These are phyloP conservation scores for Melitaea cinxia DNA, from an alignment of 1,140 invertebrate species.

Conservation along the genomic window DNA sequence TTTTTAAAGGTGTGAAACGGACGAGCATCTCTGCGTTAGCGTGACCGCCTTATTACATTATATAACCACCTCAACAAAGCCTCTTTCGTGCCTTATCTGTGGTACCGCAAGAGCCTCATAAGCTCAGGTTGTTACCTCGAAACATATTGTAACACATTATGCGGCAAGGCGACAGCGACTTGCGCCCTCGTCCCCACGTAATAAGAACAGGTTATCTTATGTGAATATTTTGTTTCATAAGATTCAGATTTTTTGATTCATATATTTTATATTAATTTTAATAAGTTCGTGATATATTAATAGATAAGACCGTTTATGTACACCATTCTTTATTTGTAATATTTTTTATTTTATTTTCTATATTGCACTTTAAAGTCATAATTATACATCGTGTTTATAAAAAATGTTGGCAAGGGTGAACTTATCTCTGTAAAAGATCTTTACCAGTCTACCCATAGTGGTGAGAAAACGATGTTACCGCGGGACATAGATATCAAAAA, in stretches of 20 bases:
- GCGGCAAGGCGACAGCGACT: slow-evolving; percentile 38
- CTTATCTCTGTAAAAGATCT: too few species aligned
- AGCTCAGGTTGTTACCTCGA: slow-evolving; percentile 70
- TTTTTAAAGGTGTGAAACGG: slow-evolving; percentile 64
- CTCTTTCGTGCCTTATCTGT: slow-evolving; percentile 74
- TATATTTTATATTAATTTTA: background rate
- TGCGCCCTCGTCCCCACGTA: slow-evolving; percentile 57
- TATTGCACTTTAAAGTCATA: too few species aligned
- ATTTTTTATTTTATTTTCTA: too few species aligned
- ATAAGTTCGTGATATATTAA: too few species aligned
- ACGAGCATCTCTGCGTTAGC: slow-evolving; percentile 43
- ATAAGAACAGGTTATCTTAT: slow-evolving; percentile 65
- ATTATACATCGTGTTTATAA: too few species aligned
- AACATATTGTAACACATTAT: slow-evolving; percentile 58
- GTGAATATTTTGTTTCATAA: slow-evolving; percentile 50
- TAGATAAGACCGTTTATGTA: too few species aligned
- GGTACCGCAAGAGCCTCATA: slow-evolving; percentile 65
- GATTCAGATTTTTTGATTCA: background rate
- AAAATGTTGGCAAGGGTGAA: too few species aligned
- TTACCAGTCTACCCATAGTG: too few species aligned
- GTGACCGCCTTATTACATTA: slow-evolving; percentile 64
- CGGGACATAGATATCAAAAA: too few species aligned
- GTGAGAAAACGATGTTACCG: too few species aligned
- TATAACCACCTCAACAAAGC: slow-evolving; percentile 60
- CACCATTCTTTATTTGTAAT: too few species aligned